Evolutionary conservation across 2,888 invertebrate genomes (phyloP).

Genomic region (Strigamia crassipes): DNA sequence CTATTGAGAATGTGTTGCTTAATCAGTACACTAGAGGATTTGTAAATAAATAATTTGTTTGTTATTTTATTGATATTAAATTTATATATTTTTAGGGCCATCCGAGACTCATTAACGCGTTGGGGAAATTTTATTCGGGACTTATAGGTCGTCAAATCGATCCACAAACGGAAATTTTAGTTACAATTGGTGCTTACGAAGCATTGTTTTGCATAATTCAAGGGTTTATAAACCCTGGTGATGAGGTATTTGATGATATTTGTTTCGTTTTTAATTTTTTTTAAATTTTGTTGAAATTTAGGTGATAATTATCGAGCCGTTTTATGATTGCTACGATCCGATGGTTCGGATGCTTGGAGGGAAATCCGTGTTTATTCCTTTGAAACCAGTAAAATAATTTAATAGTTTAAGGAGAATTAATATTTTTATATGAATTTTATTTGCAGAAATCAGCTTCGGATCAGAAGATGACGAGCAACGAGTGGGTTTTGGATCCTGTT

Average conservation of each 20-base stretch:
- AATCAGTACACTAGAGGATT: conserved; percentile 94
- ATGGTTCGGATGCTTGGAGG: conserved; percentile 91
- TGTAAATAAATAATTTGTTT: too few species aligned
- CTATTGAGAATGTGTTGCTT: conserved; percentile 72
- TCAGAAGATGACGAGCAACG: conserved; percentile 62
- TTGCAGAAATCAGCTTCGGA: neutral
- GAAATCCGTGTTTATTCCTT: conserved; percentile 80
- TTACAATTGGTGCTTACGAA: conserved; percentile 93
- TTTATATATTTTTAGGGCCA: conserved; percentile 75
- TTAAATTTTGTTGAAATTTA: conserved; percentile 59
- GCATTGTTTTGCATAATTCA: conserved; percentile 84
- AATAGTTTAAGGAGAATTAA: neutral
- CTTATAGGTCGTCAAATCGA: conserved; percentile 77
- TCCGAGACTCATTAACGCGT: conserved; percentile 79
- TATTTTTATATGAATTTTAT: neutral
- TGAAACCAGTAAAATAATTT: conserved; percentile 77
- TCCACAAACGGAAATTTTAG: conserved; percentile 80
- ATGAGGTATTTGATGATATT: conserved; percentile 60
- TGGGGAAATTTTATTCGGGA: conserved; percentile 83
- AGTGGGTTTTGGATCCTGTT: conserved; percentile 84
- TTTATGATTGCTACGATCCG: conserved; percentile 96
- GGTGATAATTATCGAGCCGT: conserved; percentile 97
- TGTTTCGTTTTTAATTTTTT: neutral
- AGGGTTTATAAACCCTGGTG: conserved; percentile 80
- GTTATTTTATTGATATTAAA: too few species aligned